phyloP scores from a whole-genome alignment of 37 sponge, comb jelly and placozoan genomes.

The Oscarella lobularis region DNA sequence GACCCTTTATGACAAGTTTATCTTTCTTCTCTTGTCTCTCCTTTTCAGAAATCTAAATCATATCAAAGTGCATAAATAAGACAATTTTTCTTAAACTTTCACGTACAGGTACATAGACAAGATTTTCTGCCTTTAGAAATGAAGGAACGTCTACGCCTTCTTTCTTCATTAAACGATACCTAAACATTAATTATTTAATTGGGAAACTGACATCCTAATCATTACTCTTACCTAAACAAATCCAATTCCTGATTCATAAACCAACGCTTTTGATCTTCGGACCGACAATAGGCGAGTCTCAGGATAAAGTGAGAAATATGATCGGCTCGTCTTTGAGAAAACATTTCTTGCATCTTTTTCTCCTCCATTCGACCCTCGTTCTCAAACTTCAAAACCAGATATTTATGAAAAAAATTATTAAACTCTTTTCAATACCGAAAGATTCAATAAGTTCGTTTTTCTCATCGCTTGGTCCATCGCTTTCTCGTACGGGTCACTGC shows the following conservation, averaged over 20 bases:
- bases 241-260: slow-evolving; percentile 55
- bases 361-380: background rate
- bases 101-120: too few relatives aligned
- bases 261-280: slow-evolving; percentile 73
- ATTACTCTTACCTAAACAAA: slow-evolving; percentile 27
- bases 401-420: too few relatives aligned
- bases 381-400: background rate
- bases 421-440: too few relatives aligned
- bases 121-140: too few relatives aligned
- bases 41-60: background rate
- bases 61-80: too few relatives aligned
- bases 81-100: too few relatives aligned
- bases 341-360: too few relatives aligned
- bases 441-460: too few relatives aligned
- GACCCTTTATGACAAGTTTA: too few relatives aligned
- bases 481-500: slow-evolving; percentile 7
- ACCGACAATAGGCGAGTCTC: slow-evolving; percentile 77
- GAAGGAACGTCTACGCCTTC: too few relatives aligned
- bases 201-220: too few relatives aligned
- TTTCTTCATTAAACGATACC: background rate
- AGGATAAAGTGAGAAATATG: slow-evolving; percentile 91
- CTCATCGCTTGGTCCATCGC: too few relatives aligned
- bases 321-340: slow-evolving; percentile 63
- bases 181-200: background rate
- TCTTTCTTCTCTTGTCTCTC: background rate